Percentiles rank a stretch among this genome's conserved stretches.
Conservation (phyloP, 2,888 invertebrate species). For the Resseliella maxima region DNA sequence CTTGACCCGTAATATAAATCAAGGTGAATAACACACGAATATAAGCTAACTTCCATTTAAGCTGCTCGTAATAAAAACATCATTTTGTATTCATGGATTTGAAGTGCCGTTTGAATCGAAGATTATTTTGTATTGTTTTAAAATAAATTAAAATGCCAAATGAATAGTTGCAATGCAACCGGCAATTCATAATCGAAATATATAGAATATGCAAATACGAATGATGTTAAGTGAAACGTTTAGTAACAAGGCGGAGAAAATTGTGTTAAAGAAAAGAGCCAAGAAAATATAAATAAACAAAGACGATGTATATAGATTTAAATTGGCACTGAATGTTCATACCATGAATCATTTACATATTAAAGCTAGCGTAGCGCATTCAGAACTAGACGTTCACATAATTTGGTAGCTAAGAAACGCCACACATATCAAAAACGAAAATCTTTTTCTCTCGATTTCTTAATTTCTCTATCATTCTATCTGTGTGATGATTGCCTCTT, state of each 20-base stretch:
- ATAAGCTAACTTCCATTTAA: background rate
- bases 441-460: too few species aligned
- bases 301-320: conserved; percentile 4
- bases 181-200: too few species aligned
- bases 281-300: conserved; percentile 29
- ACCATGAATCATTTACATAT: conserved; percentile 39
- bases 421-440: too few species aligned
- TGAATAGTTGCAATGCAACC: background rate
- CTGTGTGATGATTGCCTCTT: background rate
- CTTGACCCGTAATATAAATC: background rate
- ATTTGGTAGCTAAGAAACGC: background rate
- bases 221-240: too few species aligned
- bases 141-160: background rate
- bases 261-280: background rate
- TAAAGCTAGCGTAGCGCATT: conserved; percentile 39
- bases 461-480: background rate
- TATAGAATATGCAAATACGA: too few species aligned
- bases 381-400: background rate
- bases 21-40: conserved; percentile 30
- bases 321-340: conserved; percentile 48
- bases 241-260: conserved; percentile 30
- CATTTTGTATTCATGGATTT: background rate
- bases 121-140: background rate
- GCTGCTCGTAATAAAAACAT: conserved; percentile 12
- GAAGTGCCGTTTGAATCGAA: background rate